Base-by-base conservation (phyloP, 2,113 vertebrate species). In the Myodes glareolus region DNA sequence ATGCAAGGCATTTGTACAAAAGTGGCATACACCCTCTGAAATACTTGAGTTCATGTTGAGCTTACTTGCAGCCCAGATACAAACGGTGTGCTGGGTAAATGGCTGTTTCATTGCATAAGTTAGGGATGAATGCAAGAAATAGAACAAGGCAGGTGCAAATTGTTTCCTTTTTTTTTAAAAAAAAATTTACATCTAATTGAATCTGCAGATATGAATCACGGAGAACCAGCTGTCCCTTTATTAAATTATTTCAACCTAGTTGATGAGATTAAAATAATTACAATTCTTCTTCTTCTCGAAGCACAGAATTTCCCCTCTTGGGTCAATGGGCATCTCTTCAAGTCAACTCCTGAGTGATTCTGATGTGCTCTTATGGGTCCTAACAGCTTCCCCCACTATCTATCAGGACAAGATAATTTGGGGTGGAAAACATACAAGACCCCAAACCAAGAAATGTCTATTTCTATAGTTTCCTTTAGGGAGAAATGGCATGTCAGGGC, bases 181-280 rank as follows among this genome's bases (percentile, higher is more conserved):
- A 78, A 31, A 2, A 70, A 80, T 80, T 68, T 75, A 29, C 23
- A 11, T 42, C 21, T 75, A 47, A 82, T 84, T 76, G 5, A 84
- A 75, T 19, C 42, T 45, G 90, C 76, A 39, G 50, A 81, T 89
- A 33, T 7, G 36, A 85, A 90, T 50, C 47, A 65, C 45, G 67
- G 68, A 42, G 50, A 1, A 45, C 50, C 55, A 42, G n/a, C 36
- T 52, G 36, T 50, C 36, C 39, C 27, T 73, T 63, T 91, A 73
- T 86, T 33, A 96, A 90, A 47, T 63, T 73, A 94, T 85, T 94
- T 86, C 45, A 86, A 50, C 7, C 33, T 94, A 85, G 47, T 89
- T 81, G 52, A 77, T 91, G 67, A 67, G 68, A 33, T 88, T 84
- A 39, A 97, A 91, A 68, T 91, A 33, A 84, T 91, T 87, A 68